phyloP scores from a whole-genome alignment of 2,113 vertebrate genomes.

The Mustelus asterias region DNA sequence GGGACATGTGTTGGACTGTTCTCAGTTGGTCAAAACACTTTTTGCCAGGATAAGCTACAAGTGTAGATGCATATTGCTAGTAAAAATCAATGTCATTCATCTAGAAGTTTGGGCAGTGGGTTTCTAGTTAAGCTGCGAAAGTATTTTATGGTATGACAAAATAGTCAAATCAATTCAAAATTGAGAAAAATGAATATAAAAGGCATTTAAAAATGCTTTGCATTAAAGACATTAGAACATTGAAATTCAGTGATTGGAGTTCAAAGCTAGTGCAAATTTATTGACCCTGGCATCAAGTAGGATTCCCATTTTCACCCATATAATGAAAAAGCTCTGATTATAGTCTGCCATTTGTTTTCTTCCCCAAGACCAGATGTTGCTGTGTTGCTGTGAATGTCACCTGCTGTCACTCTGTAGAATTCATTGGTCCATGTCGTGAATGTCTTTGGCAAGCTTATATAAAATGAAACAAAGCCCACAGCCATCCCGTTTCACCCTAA shows the following conservation, averaged over 20 bases:
- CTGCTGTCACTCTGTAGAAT: constrained; percentile 8
- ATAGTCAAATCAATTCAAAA: constrained; percentile 1
- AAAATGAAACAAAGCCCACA: neutral
- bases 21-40: neutral
- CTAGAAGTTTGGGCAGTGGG: neutral
- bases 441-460: neutral
- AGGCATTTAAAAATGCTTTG: no score
- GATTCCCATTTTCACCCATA: neutral
- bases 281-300: neutral
- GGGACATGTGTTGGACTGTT: neutral
- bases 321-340: neutral
- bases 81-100: neutral
- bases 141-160: no score
- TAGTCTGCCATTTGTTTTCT: neutral
- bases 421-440: neutral
- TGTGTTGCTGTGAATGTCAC: constrained; percentile 26
- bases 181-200: neutral
- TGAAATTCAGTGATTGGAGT: neutral
- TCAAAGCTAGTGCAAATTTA: neutral
- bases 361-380: constrained; percentile 26
- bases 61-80: neutral
- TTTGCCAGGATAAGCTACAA: neutral
- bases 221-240: no score
- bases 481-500: neutral
- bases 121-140: neutral